Base-by-base conservation (phyloP, 2,797 vertebrate species). In the Neoniphon sammara region DNA sequence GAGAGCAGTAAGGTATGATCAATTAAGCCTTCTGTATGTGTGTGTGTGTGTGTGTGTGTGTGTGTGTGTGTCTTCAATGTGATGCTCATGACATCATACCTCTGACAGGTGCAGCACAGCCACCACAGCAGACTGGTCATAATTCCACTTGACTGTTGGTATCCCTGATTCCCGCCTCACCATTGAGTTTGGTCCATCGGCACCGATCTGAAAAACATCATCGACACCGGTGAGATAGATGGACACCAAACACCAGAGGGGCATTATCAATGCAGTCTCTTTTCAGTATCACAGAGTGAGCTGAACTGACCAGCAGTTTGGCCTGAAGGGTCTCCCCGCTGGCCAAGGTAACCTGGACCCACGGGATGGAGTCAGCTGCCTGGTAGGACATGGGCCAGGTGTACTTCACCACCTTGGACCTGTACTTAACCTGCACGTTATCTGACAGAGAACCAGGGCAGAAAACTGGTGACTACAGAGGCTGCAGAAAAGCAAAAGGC, bases 61-160 rank as follows among this genome's bases (percentile, higher is more conserved):
- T 46, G 44, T 46, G 8, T 30, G 52, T 15, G 12, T 57, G 44
- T 18, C 25, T 30, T 73, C 30, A 60, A 50, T 20, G 56, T 1
- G 44, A 44, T 18, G 27, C 70, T 82, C 4, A 20, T 34, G 31
- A 34, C 31, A 34, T 39, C 81, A 89, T 75, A 98, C 98, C 93
- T 99, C 98, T 7, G 96, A 96, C 72, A 99, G 93, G 82, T 96
- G 95, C 76, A 99, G 93, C 83, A 98, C 97, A 72, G 97, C 97
- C 54, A 99, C 98, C 46, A 99, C 95, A 73, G 97, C 97, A 10
- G 96, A 97, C 75, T 99, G 98, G 85, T 99, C 95, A 4, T 99
- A 99, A 67, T 89, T 94, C 96, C 97, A 97, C 87, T 96, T 95
- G 12, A 99, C 89, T 2, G 92, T 96, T 23, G 91, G 95, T 84